A percentile compares a stretch with the other conserved stretches of the same genome.
Evolutionary conservation across 2,113 vertebrate genomes (phyloP).

Genomic region (Athene noctua): DNA sequence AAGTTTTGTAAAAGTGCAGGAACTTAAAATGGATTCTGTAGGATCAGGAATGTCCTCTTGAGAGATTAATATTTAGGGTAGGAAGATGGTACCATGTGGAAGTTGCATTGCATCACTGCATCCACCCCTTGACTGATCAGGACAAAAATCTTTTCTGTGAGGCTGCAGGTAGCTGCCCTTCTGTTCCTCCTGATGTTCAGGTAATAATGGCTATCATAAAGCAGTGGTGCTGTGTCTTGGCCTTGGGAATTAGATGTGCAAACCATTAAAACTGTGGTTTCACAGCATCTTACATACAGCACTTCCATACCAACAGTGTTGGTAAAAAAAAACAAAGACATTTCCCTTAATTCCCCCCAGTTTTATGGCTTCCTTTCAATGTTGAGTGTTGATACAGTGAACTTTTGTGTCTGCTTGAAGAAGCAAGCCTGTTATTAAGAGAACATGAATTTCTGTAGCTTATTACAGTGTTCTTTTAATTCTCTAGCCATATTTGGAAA

Average conservation of each 20-base stretch:
- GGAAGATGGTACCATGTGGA: not conserved
- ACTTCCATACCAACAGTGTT: fast-evolving
- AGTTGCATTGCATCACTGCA: not conserved
- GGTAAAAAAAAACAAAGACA: not conserved
- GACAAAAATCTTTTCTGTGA: not conserved
- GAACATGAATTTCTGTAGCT: not conserved
- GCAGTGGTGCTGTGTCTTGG: not conserved
- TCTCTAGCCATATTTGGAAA: not conserved
- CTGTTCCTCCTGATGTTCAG: not conserved
- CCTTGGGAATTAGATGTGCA: not conserved
- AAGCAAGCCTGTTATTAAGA: not conserved
- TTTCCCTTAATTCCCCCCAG: not conserved
- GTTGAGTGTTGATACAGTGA: not conserved
- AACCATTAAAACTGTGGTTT: not conserved
- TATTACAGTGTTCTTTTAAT: not conserved
- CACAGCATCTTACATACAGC: not conserved
- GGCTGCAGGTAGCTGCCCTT: not conserved
- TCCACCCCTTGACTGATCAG: not conserved
- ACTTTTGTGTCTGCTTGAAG: not conserved
- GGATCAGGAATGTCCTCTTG: not conserved
- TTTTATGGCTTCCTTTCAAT: not conserved
- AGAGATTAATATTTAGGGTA: not conserved
- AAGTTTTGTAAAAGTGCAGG: not conserved
- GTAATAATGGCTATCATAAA: not conserved
- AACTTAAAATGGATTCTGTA: not conserved